These are phyloP conservation scores for Champsocephalus esox DNA, from an alignment of 2,797 vertebrate genomes.

Conservation along the genomic window DNA sequence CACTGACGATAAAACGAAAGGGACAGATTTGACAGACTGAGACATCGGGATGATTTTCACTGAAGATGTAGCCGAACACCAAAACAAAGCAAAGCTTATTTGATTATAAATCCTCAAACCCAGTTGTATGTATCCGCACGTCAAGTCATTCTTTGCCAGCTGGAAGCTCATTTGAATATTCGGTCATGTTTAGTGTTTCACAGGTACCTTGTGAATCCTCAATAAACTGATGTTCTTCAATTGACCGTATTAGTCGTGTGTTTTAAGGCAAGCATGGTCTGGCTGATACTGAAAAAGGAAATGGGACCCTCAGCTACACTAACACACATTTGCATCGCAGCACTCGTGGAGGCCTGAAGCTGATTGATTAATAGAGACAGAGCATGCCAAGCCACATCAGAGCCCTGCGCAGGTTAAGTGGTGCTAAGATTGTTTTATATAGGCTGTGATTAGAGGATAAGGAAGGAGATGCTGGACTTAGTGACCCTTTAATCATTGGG, in stretches of 20 bases:
- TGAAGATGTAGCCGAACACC: slow-evolving; percentile 19
- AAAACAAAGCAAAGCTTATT: slow-evolving; percentile 46
- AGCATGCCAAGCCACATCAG: slow-evolving; percentile 86
- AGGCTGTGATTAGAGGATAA: slow-evolving; percentile 84
- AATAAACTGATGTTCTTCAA: slow-evolving; percentile 19
- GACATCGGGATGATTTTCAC: slow-evolving; percentile 34
- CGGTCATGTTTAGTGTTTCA: slow-evolving; percentile 35
- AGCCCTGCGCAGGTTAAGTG: slow-evolving; percentile 86
- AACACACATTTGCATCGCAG: slow-evolving; percentile 81
- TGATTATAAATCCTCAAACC: slow-evolving; percentile 54
- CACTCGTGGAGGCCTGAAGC: slow-evolving; percentile 76
- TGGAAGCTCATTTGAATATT: slow-evolving; percentile 37
- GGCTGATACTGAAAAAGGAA: slow-evolving; percentile 32
- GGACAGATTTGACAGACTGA: slow-evolving; percentile 54
- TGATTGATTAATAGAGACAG: slow-evolving; percentile 90
- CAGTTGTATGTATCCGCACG: slow-evolving; percentile 25
- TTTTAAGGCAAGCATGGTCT: slow-evolving; percentile 22
- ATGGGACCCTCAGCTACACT: slow-evolving; percentile 50
- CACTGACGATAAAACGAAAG: slow-evolving; percentile 48
- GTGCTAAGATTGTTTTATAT: slow-evolving; percentile 89
- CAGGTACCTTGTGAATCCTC: slow-evolving; percentile 7
- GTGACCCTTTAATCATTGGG: slow-evolving; percentile 80
- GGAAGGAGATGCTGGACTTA: slow-evolving; percentile 81
- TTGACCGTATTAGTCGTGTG: slow-evolving; percentile 37
- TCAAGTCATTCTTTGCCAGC: slow-evolving; percentile 44